phyloP scores from a whole-genome alignment of 2,888 invertebrate genomes.

The Tenthredo distinguenda region DNA sequence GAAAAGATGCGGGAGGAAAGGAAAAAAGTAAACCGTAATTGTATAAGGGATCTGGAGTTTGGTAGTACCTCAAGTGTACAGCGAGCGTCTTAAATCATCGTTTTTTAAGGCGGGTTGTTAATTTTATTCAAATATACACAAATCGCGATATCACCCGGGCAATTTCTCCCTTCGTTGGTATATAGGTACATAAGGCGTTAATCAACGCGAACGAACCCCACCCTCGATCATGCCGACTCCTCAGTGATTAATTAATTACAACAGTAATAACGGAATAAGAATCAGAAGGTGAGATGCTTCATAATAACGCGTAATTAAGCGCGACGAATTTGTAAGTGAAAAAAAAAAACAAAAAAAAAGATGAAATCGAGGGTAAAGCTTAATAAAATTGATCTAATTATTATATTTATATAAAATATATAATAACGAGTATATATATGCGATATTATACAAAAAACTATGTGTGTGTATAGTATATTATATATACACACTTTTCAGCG shows the following conservation, averaged over 20 bases:
- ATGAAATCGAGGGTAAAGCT: no score
- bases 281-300: no score
- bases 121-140: conserved; percentile 15
- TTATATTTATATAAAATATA: no score
- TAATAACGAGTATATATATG: no score
- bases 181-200: neutral
- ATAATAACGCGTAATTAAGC: no score
- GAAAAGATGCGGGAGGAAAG: neutral
- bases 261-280: neutral
- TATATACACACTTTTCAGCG: neutral
- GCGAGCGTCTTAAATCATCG: neutral
- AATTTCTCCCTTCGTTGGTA: no score
- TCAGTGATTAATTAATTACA: neutral
- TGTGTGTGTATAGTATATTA: no score
- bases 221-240: neutral
- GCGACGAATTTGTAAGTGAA: no score
- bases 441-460: no score
- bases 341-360: no score
- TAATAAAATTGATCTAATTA: no score
- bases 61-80: neutral
- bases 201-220: neutral
- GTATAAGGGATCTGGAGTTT: no score
- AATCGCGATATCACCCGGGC: neutral
- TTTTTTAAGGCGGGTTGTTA: neutral
- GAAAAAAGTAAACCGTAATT: neutral